These are phyloP conservation scores for Bilobella aurantiaca DNA, from an alignment of 1,140 invertebrate genomes.

Conservation along the genomic window DNA sequence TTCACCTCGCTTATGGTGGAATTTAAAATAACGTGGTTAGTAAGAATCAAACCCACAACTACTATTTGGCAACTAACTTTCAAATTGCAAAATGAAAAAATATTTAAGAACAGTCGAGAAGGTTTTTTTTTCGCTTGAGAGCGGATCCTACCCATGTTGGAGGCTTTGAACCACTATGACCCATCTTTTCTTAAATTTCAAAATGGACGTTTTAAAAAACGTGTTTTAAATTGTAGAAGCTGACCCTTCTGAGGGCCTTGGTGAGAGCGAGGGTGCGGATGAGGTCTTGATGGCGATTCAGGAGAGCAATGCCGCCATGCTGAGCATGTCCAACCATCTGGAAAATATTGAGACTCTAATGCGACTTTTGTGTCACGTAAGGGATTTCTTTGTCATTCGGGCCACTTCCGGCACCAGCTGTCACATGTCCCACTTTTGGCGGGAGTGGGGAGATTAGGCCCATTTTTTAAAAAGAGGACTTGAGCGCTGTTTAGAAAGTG, in stretches of 20 bases:
- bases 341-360: constrained; percentile 35
- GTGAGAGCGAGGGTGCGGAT: constrained; percentile 15
- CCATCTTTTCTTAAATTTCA: no score
- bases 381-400: constrained; percentile 7
- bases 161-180: no score
- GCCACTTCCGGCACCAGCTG: neutral
- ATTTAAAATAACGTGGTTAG: no score
- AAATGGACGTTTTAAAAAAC: no score
- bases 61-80: no score
- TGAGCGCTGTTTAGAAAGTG: neutral
- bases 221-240: neutral
- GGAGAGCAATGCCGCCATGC: constrained; percentile 23
- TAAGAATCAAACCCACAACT: no score
- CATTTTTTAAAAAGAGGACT: neutral
- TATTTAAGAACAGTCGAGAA: no score
- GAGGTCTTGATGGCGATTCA: constrained; percentile 26
- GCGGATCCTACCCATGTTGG: no score
- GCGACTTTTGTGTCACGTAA: constrained; percentile 34
- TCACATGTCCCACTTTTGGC: neutral
- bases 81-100: no score
- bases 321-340: constrained; percentile 25
- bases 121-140: no score
- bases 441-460: neutral
- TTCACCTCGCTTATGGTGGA: no score
- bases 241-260: neutral